These are phyloP conservation scores for Ageneiosus marmoratus DNA, from an alignment of 2,113 vertebrate species.

Conservation along the genomic window DNA sequence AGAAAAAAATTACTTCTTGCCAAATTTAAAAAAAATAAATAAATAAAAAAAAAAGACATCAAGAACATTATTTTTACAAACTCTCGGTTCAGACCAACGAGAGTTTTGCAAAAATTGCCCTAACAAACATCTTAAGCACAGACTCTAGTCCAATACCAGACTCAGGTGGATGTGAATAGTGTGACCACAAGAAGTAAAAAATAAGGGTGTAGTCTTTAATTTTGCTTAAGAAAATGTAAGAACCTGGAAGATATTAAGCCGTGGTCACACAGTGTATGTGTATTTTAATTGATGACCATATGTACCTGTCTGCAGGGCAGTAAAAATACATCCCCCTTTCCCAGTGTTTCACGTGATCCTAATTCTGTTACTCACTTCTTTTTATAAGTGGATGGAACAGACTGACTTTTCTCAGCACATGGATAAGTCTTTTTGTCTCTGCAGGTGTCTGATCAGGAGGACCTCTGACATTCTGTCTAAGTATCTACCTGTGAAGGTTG, in stretches of 20 bases:
- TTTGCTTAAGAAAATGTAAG: background rate
- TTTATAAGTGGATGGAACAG: background rate
- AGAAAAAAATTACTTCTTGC: background rate
- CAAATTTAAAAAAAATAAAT: background rate
- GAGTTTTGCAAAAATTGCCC: no score
- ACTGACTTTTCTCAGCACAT: background rate
- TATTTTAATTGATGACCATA: background rate
- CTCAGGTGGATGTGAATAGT: background rate
- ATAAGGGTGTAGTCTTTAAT: background rate
- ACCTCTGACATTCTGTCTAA: constrained; percentile 97
- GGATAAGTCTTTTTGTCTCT: constrained; percentile 15
- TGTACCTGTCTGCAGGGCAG: background rate
- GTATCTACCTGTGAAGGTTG: constrained; percentile 96
- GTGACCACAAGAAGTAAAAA: background rate
- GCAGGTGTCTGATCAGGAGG: constrained; percentile 92
- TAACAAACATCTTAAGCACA: background rate
- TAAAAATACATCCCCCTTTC: background rate
- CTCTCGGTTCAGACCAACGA: no score
- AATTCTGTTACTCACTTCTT: background rate
- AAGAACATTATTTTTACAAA: background rate
- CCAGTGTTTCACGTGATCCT: background rate
- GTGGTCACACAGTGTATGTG: background rate
- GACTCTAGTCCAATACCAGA: background rate
- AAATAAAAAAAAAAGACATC: background rate
- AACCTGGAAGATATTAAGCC: background rate